Evolutionary conservation across 2,797 vertebrate species (phyloP).

Genomic region (Melanotaenia nigrans): DNA sequence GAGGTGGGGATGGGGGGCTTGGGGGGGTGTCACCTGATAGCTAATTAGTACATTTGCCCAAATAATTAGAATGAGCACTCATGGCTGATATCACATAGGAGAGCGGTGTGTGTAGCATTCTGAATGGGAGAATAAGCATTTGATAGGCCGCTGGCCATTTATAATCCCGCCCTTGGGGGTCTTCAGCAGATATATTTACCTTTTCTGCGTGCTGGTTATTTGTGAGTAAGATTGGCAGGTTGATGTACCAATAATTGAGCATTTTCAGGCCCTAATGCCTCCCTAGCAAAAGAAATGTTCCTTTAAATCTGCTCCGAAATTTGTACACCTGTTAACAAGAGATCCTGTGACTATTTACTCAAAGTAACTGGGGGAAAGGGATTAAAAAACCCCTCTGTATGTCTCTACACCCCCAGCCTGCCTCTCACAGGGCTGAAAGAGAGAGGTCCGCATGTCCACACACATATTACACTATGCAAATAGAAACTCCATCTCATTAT

Average conservation of each 20-base stretch:
- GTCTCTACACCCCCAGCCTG: slow-evolving; percentile 18
- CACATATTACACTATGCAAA: slow-evolving; percentile 85
- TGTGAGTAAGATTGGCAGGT: slow-evolving; percentile 76
- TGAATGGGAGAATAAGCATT: slow-evolving; percentile 79
- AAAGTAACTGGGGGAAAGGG: not conserved
- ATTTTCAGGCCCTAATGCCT: slow-evolving; percentile 10
- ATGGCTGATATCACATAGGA: slow-evolving; percentile 86
- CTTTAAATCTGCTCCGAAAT: not conserved
- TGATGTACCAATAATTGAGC: slow-evolving; percentile 55
- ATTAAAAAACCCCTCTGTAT: not conserved
- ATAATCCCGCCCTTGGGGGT: slow-evolving; percentile 71
- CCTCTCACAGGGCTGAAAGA: slow-evolving; percentile 33
- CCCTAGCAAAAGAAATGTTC: not conserved
- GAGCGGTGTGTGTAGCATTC: slow-evolving; percentile 81
- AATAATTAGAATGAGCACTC: slow-evolving; percentile 88
- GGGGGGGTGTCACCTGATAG: slow-evolving; percentile 81
- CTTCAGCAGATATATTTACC: slow-evolving; percentile 81
- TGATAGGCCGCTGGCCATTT: slow-evolving; percentile 72
- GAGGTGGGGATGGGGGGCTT: slow-evolving; percentile 36
- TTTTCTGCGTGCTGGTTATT: slow-evolving; percentile 69
- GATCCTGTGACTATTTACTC: slow-evolving; percentile 6
- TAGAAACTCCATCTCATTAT: slow-evolving; percentile 85
- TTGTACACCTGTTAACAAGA: not conserved
- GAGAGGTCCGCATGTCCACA: slow-evolving; percentile 69
- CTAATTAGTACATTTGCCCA: slow-evolving; percentile 89